Percentiles rank a stretch among this genome's conserved stretches.
Conservation (phyloP, 2,888 invertebrate genomes). For the Athrips mouffetella region DNA sequence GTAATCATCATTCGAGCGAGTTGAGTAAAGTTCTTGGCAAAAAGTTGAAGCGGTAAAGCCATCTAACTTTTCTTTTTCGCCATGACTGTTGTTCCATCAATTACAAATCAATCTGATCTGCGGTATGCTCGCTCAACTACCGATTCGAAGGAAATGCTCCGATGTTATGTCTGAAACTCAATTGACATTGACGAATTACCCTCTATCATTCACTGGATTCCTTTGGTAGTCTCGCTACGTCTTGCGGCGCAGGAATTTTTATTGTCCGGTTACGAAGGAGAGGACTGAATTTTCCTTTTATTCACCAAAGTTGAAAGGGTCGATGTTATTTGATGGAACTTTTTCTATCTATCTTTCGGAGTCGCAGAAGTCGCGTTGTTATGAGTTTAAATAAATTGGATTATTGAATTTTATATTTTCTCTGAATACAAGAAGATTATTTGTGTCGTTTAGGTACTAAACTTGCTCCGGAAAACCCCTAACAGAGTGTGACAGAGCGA, state of each 20-base stretch:
- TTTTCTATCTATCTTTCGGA: neutral
- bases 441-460: no score
- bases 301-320: neutral
- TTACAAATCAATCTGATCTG: slow-evolving; percentile 47
- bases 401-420: no score
- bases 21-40: neutral
- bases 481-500: no score
- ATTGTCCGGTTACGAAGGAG: slow-evolving; percentile 17
- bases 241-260: slow-evolving; percentile 13
- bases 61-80: slow-evolving; percentile 25
- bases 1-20: neutral
- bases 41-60: neutral
- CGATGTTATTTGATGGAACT: slow-evolving; percentile 8
- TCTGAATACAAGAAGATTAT: no score
- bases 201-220: slow-evolving; percentile 28
- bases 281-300: slow-evolving; percentile 10
- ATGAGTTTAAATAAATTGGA: no score
- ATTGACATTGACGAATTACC: slow-evolving; percentile 41
- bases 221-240: slow-evolving; percentile 22
- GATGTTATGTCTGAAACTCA: slow-evolving; percentile 31
- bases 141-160: slow-evolving; percentile 35
- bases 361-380: no score
- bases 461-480: no score
- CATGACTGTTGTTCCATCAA: slow-evolving; percentile 38
- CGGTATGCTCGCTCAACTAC: slow-evolving; percentile 37